Evolutionary conservation across 2,888 invertebrate genomes (phyloP), one percentile per base, ranked within the genome.

Genomic region (Lasioglossum pauxillum): DNA sequence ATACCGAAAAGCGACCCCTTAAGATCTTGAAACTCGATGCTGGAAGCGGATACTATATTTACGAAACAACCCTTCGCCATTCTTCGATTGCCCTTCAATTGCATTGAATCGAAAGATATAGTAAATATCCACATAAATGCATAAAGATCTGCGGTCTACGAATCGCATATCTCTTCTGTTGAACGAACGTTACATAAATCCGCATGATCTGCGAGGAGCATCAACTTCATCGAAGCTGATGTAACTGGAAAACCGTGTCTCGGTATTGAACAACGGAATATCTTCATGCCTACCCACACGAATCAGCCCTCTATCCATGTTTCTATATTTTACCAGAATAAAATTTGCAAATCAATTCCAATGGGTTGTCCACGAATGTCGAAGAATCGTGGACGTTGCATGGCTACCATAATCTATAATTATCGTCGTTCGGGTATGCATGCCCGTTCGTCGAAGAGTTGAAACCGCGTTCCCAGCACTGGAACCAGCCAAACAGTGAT

Each of bases 341-440:
- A 44, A 12, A 44, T 44, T 12, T 44, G 41, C 41, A 12, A 44
- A 44, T 44, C 44, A 14, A 12, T 44, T 44, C 4, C 14, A 44
- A 57, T 10, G n/a, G n/a, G 23, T n/a, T n/a, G n/a, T 23, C 57
- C 57, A n/a, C 57, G 4, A n/a, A 57, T 10, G n/a, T 57, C 57
- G 38, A 5, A 53, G n/a, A 23, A 75, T 38, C 14, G n/a, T 16
- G 46, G 23, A 35, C 46, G 12, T 41, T 41, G 31, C 46, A 16
- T 64, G 8, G 35, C 14, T 46, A 44, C 46, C 7, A 7, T 46
- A 67, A 60, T 82, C 64, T 12, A 78, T 82, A 53, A 14, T 27
- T 27, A 64, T 23, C 23, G 19, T 41, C 64, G 78, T 57, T 71
- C 31, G 31, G 31, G 31, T 31, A 31, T 31, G 31, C 31, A 31